Evolutionary conservation across 2,113 vertebrate genomes (phyloP), one percentile per base, ranked within the genome.

Genomic region (Amazona guildingii): DNA sequence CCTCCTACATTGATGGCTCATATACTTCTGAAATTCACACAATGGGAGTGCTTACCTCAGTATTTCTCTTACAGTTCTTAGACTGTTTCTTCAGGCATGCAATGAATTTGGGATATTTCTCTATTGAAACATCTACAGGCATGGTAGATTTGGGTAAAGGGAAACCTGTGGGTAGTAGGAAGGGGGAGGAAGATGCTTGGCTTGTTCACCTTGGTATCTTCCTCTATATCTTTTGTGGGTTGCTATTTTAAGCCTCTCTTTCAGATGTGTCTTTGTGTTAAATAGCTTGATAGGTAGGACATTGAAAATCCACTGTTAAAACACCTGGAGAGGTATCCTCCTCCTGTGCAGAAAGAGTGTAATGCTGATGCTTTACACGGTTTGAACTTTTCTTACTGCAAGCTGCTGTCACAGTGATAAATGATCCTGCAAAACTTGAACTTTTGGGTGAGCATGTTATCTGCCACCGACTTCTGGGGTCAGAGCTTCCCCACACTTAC

Each of bases 371-470:
- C 46, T 80, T 48, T 59, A 9, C 41, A 59, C 4, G 18, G 55
- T 51, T 66, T 90, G 83, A 94, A 77, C 76, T 81, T 85, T 44
- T 37, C 61, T 57, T 54, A 8, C 25, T 74, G 55, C 41, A 70
- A 67, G 41, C 46, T 25, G 1, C 73, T 94, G 92, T 91, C 92
- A 43, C 25, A 66, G 49, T 94, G 92, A 94, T 94, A 89, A 88
- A 96, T 72, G 76, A 92, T 46, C 55, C 79, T 82, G 55, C n/a
- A 81, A 57, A 78, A 29, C 61, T 20, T 78, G 64, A 81, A 61
- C 73, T 92, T 83, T 57, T 29, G 28, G 66, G 43, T 37, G n/a
- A 88, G 41, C 11, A 0, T 12, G 9, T 83, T 70, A 39, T 59
- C 64, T 88, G 51, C 77, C 44, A 43, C 51, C 29, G 54, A 66